phyloP scores from a whole-genome alignment of 2,113 vertebrate species.

The Cricetomys ansorgei region DNA sequence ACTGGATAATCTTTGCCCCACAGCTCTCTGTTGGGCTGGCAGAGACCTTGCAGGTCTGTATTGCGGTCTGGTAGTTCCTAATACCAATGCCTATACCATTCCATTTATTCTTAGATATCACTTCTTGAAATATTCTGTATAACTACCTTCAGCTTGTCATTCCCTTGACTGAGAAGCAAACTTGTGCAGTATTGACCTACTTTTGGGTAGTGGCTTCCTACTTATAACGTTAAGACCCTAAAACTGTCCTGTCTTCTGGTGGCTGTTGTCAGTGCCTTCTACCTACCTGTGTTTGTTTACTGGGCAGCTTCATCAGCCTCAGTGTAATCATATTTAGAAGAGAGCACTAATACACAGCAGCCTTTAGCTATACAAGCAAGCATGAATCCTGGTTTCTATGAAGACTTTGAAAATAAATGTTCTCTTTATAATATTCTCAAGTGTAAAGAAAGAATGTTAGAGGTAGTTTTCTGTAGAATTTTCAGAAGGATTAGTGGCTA shows the following conservation, averaged over 20 bases:
- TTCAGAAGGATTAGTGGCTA: background rate
- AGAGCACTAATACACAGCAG: background rate
- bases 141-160: background rate
- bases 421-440: slow-evolving; percentile 50
- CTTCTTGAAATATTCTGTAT: slow-evolving; percentile 20
- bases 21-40: background rate
- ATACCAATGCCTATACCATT: background rate
- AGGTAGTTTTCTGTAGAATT: background rate
- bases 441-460: background rate
- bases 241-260: background rate
- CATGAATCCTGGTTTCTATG: background rate
- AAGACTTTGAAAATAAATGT: slow-evolving; percentile 22
- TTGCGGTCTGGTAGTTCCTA: background rate
- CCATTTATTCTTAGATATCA: background rate
- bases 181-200: background rate
- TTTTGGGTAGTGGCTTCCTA: background rate
- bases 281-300: background rate
- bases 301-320: background rate
- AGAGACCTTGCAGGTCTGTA: background rate
- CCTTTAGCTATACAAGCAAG: background rate
- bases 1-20: background rate
- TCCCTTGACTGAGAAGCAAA: background rate
- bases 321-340: background rate
- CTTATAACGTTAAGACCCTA: background rate
- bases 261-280: background rate